Evolutionary conservation across 2,797 vertebrate genomes (phyloP).

Genomic region (Crocidura indochinensis): DNA sequence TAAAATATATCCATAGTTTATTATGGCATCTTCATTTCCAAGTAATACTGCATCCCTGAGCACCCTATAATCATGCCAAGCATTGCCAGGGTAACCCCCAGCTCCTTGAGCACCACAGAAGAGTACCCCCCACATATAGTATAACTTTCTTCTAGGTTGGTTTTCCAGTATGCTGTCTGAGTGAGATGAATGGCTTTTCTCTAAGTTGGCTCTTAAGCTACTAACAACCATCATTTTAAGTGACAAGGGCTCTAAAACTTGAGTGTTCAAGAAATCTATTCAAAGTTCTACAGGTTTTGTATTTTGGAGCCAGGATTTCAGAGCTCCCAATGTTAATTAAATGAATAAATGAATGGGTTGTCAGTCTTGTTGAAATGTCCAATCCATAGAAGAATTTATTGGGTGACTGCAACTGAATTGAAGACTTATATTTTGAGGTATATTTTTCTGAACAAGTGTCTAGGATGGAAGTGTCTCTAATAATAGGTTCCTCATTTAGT

Average conservation of each 20-base stretch:
- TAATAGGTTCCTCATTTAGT: slow-evolving; percentile 27
- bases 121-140: background rate
- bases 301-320: slow-evolving; percentile 41
- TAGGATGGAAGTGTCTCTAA: slow-evolving; percentile 50
- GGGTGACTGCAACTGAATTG: slow-evolving; percentile 27
- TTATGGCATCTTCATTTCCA: no score
- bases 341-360: background rate
- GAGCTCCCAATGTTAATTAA: background rate
- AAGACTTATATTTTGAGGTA: slow-evolving; percentile 43
- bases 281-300: slow-evolving; percentile 31
- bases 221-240: background rate
- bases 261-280: slow-evolving; percentile 1
- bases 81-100: no score
- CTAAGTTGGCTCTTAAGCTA: slow-evolving; percentile 26
- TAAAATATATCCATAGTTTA: background rate
- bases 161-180: background rate
- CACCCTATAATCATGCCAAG: no score
- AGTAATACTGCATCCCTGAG: background rate
- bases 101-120: no score
- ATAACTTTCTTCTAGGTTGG: slow-evolving; percentile 1
- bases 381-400: slow-evolving; percentile 37
- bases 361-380: slow-evolving; percentile 47
- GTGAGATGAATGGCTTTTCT: slow-evolving; percentile 11
- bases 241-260: slow-evolving; percentile 6
- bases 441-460: slow-evolving; percentile 56